phyloP scores from a whole-genome alignment of 1,140 invertebrate genomes.

The Heliconius nattereri region DNA sequence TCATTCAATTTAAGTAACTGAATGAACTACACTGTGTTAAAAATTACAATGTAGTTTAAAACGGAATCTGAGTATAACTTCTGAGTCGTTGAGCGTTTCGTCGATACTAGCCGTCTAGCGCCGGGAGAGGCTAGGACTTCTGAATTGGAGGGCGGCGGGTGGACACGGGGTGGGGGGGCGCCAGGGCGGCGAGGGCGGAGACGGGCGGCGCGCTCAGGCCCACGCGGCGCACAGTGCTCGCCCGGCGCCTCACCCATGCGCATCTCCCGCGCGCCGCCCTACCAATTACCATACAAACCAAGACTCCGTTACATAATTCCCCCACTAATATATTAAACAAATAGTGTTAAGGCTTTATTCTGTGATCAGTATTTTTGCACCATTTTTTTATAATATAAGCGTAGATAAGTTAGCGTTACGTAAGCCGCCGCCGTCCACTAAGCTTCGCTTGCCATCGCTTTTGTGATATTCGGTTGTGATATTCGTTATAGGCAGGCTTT shows the following conservation, averaged over 20 bases:
- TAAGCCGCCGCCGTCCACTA: slow-evolving; percentile 79
- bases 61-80: slow-evolving; percentile 13
- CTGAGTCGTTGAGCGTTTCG: slow-evolving; percentile 12
- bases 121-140: slow-evolving; percentile 39
- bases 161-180: slow-evolving; percentile 21
- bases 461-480: slow-evolving; percentile 81
- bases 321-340: slow-evolving; percentile 57
- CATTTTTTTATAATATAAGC: slow-evolving; percentile 61
- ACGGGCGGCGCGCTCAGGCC: slow-evolving; percentile 38
- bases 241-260: slow-evolving; percentile 71
- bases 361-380: slow-evolving; percentile 79
- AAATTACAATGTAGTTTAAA: neutral
- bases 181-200: slow-evolving; percentile 38
- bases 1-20: neutral
- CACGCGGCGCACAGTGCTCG: slow-evolving; percentile 66
- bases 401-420: slow-evolving; percentile 74
- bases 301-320: slow-evolving; percentile 74
- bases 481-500: slow-evolving; percentile 73
- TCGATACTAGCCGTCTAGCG: slow-evolving; percentile 17
- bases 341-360: slow-evolving; percentile 78
- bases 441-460: slow-evolving; percentile 79
- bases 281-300: slow-evolving; percentile 63
- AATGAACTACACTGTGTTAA: neutral
- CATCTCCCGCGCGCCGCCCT: slow-evolving; percentile 54
- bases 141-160: slow-evolving; percentile 41